phyloP scores from a whole-genome alignment of 2,797 vertebrate genomes.

The Rhadinocentrus ornatus region DNA sequence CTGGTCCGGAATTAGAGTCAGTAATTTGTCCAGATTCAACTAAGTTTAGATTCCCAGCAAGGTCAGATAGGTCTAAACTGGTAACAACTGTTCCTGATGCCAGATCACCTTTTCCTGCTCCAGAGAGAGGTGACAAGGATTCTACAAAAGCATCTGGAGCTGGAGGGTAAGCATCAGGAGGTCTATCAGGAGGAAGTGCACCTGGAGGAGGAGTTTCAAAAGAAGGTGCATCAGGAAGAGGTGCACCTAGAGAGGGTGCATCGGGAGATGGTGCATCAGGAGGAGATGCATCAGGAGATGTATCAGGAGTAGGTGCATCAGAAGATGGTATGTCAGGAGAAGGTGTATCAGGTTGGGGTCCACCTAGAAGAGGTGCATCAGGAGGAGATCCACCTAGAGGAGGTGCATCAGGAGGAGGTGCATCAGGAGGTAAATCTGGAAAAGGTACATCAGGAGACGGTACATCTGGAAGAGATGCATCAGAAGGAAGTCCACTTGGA shows the following conservation, averaged over 20 bases:
- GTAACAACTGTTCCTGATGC: constrained; percentile 14
- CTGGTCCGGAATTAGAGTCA: constrained; percentile 4
- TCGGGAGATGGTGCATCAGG: constrained; percentile 4
- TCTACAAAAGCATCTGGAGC: background rate
- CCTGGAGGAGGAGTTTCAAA: constrained; percentile 1
- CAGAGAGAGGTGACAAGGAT: constrained; percentile 4
- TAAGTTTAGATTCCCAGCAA: constrained; percentile 31
- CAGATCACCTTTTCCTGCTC: constrained; percentile 18
- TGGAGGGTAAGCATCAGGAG: background rate
- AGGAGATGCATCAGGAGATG: background rate
- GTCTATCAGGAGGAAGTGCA: background rate
- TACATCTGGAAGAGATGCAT: no score
- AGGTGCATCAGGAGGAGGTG: no score
- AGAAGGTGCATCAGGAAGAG: constrained; percentile 5
- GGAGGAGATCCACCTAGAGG: no score
- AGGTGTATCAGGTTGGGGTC: background rate
- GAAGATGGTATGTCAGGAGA: no score
- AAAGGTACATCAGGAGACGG: no score
- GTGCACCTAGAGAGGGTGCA: background rate
- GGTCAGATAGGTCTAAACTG: constrained; percentile 19
- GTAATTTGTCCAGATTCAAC: constrained; percentile 26
- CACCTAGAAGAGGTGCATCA: background rate
- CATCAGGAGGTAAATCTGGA: no score
- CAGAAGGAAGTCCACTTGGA: no score
- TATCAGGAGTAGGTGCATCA: no score